Evolutionary conservation across 2,797 vertebrate species (phyloP), one percentile per base, ranked within the genome.

Genomic region (Halcyon smyrnensis): DNA sequence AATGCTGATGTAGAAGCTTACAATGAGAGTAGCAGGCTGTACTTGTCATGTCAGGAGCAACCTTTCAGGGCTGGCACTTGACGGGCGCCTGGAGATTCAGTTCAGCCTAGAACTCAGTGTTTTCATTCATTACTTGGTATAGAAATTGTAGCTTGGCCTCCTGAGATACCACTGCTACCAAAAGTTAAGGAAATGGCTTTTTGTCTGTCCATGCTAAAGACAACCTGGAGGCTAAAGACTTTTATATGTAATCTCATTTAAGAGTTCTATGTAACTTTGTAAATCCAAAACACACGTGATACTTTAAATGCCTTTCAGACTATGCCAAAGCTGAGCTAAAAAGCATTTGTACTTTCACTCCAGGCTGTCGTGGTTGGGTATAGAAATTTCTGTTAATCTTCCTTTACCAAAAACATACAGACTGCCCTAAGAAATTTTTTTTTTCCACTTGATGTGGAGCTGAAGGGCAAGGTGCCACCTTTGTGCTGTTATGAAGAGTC

Each of bases 261-360:
- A 63, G 60, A 41, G 15, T 10, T 56, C 23, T 80, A 0, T 57
- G 6, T 46, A 75, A 71, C 7, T 88, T 54, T 25, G 8, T 54
- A 48, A 63, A 68, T 78, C 37, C 25, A 13, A 76, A 93, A 18
- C 0, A 0, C 1, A 0, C 0, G 0, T 51, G 28, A 9, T 48
- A 15, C 18, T 84, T 84, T 51, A 34, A 90, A 67, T 82, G 2
- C 2, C 21, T 83, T 86, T 73, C 28, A 91, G 19, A 12, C 32
- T 32, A 57, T 77, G 41, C 24, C 4, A 4, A 75, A 74, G 28
- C 54, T 67, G 43, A 74, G 24, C 8, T 84, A 18, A n/a, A 74
- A 78, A 34, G 18, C 24, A 23, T 23, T 79, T 12, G 0, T 54
- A 12, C 68, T n/a, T 79, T 51, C 11, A 9, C 3, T 76, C 11